Percentiles rank a stretch among this genome's conserved stretches.
phyloP scores from a whole-genome alignment of 2,113 vertebrate species.

The Mormyrus iriodes region DNA sequence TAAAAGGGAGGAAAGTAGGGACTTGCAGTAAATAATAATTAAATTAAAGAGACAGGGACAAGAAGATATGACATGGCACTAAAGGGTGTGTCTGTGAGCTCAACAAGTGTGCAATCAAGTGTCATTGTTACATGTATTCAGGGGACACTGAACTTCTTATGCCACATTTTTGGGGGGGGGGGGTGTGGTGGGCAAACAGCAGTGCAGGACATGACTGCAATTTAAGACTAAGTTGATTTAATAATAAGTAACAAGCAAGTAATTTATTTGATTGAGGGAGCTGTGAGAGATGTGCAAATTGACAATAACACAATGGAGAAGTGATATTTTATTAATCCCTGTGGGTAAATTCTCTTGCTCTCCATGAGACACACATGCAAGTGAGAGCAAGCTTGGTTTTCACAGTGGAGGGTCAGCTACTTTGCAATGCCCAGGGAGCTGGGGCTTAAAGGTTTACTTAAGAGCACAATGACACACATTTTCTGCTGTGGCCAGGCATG shows the following conservation, averaged over 20 bases:
- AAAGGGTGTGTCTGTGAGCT: background rate
- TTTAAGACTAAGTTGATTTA: background rate
- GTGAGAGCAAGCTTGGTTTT: background rate
- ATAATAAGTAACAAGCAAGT: background rate
- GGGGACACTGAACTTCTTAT: background rate
- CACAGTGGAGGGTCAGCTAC: background rate
- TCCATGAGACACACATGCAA: background rate
- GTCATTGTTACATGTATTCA: background rate
- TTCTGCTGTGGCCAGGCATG: background rate
- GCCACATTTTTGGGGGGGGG: too few species aligned
- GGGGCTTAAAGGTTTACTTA: background rate
- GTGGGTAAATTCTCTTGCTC: background rate
- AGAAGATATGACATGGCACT: background rate
- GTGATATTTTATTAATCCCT: background rate
- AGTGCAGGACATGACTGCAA: background rate
- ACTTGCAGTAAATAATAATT: background rate
- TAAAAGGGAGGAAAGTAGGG: background rate
- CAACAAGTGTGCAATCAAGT: background rate
- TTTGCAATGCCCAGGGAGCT: background rate
- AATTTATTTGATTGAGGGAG: background rate
- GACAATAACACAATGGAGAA: background rate
- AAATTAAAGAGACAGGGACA: background rate
- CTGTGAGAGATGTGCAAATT: background rate
- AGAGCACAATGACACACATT: background rate
- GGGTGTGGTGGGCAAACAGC: background rate